Evolutionary conservation across 2,888 invertebrate genomes (phyloP).

Genomic region (Magallana nippona): DNA sequence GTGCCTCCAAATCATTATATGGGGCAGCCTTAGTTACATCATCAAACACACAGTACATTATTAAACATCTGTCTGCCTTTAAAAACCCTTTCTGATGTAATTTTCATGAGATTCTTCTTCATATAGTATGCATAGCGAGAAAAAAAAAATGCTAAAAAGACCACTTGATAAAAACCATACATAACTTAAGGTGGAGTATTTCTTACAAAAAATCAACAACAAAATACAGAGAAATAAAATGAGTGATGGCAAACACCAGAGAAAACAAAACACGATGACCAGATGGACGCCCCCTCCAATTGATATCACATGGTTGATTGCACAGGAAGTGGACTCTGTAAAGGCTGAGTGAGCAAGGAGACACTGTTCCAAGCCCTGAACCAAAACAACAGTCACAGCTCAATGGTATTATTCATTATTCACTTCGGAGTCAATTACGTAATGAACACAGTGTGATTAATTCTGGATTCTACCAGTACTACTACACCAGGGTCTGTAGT

Average conservation of each 20-base stretch:
- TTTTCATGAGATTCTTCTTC: background rate
- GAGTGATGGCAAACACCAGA: background rate
- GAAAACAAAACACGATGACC: background rate
- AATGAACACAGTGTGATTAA: constrained; percentile 16
- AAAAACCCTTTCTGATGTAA: background rate
- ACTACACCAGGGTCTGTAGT: constrained; percentile 47
- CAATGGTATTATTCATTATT: background rate
- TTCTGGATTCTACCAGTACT: background rate
- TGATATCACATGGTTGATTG: constrained; percentile 22
- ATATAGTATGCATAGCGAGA: background rate
- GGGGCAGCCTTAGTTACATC: no score
- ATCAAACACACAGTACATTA: no score
- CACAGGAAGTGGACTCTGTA: background rate
- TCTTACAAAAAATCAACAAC: constrained; percentile 14
- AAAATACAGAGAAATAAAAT: background rate
- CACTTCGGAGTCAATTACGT: background rate
- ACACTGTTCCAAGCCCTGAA: no score
- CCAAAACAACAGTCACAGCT: background rate
- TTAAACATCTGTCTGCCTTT: background rate
- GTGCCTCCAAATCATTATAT: no score
- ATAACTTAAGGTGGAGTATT: background rate
- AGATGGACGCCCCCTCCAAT: background rate
- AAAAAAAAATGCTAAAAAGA: background rate
- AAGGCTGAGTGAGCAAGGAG: no score
- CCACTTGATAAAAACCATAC: background rate